Base-by-base conservation (phyloP, 2,888 invertebrate species). In the Diloba caeruleocephala region DNA sequence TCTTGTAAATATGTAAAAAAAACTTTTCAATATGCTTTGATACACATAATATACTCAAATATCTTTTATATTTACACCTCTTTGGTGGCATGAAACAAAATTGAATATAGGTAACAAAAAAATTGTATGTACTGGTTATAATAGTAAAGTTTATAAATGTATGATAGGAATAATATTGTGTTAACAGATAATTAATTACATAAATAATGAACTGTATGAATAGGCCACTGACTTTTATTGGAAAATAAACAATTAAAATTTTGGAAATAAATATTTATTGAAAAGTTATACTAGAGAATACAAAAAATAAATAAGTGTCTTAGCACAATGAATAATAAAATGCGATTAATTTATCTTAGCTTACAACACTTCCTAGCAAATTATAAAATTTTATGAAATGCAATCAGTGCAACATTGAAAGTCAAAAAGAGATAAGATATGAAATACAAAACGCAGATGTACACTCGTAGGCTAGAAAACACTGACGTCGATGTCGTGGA, bases 251-350 rank as follows among this genome's bases (percentile, higher is more conserved):
- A 59, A 59, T 33, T 55, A 44, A 54, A 42, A n/a, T n/a, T 49
- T 53, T 73, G 70, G 72, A 75, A 82, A 85, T 85, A 83, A 85
- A 87, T 82, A 81, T 83, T 86, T 86, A 86, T 85, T 84, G 75
- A 71, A 74, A 75, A 72, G 68, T 68, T 74, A 67, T 44, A 55
- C 53, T 71, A 70, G 68, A 68, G 74, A 76, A 79, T 89, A 90
- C 89, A 89, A 87, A 89, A 87, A 85, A 87, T 87, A 88, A 89
- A 88, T 87, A 86, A n/a, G 74, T 81, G 79, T 81, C 74, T 82
- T 83, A 88, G 79, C 79, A 72, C 49, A 64, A 59, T 48, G 49
- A 63, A 55, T 74, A 75, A 57, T 59, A 67, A 69, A 69, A 66
- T 66, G 60, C 60, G 58, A 71, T 62, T 57, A 19, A 62, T 64